These are phyloP conservation scores for Otolemur garnettii DNA, from an alignment of 2,113 vertebrate genomes.

Conservation along the genomic window DNA sequence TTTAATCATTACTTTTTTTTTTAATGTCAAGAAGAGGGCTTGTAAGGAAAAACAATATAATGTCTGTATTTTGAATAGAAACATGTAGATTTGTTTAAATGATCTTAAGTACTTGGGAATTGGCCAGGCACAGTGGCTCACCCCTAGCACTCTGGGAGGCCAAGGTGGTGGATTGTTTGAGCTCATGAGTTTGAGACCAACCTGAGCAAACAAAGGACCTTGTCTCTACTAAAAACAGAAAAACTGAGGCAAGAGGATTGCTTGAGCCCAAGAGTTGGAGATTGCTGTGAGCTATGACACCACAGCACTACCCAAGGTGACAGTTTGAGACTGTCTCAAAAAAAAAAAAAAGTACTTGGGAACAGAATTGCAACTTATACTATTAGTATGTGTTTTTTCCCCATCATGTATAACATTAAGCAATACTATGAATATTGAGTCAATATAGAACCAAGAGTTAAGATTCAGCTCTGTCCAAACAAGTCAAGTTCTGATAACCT, in stretches of 20 bases:
- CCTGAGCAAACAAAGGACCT: too few relatives aligned
- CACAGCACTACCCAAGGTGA: too few relatives aligned
- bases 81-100: conserved; percentile 27
- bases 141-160: too few relatives aligned
- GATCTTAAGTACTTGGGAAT: conserved; percentile 24
- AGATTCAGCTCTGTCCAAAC: not conserved
- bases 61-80: conserved; percentile 55
- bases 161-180: too few relatives aligned
- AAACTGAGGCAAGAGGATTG: too few relatives aligned
- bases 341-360: not conserved
- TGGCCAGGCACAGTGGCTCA: too few relatives aligned
- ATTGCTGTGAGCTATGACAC: too few relatives aligned
- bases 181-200: too few relatives aligned
- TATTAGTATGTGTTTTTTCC: conserved; percentile 31
- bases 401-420: conserved; percentile 20
- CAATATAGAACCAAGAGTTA: conserved; percentile 12
- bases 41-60: not conserved
- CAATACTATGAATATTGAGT: conserved; percentile 16
- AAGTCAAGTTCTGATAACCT: not conserved
- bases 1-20: conserved; percentile 35
- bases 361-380: conserved; percentile 1
- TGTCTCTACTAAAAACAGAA: too few relatives aligned
- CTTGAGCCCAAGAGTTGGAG: too few relatives aligned
- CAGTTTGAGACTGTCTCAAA: too few relatives aligned
- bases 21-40: not conserved